Evolutionary conservation across 1,140 invertebrate species (phyloP).

Genomic region (Cherax quadricarinatus): DNA sequence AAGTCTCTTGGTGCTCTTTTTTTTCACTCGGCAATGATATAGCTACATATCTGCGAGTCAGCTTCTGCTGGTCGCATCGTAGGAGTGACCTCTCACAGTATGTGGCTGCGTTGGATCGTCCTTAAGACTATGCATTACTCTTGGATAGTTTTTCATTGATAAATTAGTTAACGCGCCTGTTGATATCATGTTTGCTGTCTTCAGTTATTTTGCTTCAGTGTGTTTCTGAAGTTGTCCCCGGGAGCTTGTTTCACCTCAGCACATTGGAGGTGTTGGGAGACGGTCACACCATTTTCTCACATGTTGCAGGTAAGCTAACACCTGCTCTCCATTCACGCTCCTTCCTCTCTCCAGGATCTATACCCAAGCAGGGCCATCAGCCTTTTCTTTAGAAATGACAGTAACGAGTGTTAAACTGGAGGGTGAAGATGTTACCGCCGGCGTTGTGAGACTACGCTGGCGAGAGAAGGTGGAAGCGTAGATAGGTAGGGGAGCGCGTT

Average conservation of each 20-base stretch:
- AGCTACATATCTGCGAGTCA: too few species aligned
- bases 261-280: background rate
- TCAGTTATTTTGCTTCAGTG: too few species aligned
- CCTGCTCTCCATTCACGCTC: background rate
- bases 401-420: background rate
- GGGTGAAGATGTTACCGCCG: background rate
- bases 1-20: too few species aligned
- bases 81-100: too few species aligned
- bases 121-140: too few species aligned
- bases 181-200: too few species aligned
- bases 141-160: too few species aligned
- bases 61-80: too few species aligned
- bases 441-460: background rate
- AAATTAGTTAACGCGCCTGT: too few species aligned
- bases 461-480: background rate
- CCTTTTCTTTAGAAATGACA: background rate
- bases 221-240: background rate
- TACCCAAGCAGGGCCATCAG: background rate
- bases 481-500: background rate
- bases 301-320: background rate
- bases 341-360: background rate
- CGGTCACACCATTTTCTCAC: background rate
- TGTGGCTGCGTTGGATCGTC: too few species aligned
- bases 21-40: too few species aligned
- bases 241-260: background rate